A percentile compares a stretch with the other conserved stretches of the same genome.
phyloP scores from a whole-genome alignment of 1,140 invertebrate genomes.

The Dreissena rostriformis region DNA sequence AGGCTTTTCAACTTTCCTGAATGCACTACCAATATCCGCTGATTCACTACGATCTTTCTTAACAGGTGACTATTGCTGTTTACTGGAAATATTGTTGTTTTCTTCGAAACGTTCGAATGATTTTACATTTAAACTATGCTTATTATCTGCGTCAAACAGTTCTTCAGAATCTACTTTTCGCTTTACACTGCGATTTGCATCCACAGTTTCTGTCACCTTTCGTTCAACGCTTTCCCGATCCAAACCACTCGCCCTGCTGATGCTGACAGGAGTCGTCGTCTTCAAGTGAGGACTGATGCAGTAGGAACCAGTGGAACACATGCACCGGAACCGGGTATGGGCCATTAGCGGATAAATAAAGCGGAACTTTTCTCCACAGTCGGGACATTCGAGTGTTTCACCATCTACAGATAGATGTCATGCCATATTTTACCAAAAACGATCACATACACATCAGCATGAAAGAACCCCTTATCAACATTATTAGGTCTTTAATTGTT shows the following conservation, averaged over 20 bases:
- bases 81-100: neutral
- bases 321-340: slow-evolving; percentile 77
- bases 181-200: neutral
- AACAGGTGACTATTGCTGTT: neutral
- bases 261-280: neutral
- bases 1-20: slow-evolving; percentile 75
- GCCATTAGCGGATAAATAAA: slow-evolving; percentile 75
- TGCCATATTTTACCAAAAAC: too few species aligned
- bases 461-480: too few species aligned
- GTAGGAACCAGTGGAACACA: neutral
- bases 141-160: neutral
- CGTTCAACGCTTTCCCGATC: neutral
- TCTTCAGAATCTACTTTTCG: slow-evolving; percentile 1
- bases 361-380: slow-evolving; percentile 76
- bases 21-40: slow-evolving; percentile 66
- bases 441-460: too few species aligned
- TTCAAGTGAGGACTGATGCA: neutral
- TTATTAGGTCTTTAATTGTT: neutral
- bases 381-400: slow-evolving; percentile 66
- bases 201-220: too few species aligned
- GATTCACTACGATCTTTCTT: slow-evolving; percentile 17
- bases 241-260: neutral
- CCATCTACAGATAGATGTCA: neutral
- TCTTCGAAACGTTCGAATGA: neutral
- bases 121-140: neutral